phyloP scores from a whole-genome alignment of 35 echinoderm and acorn worm species.

The Antedon bifida region DNA sequence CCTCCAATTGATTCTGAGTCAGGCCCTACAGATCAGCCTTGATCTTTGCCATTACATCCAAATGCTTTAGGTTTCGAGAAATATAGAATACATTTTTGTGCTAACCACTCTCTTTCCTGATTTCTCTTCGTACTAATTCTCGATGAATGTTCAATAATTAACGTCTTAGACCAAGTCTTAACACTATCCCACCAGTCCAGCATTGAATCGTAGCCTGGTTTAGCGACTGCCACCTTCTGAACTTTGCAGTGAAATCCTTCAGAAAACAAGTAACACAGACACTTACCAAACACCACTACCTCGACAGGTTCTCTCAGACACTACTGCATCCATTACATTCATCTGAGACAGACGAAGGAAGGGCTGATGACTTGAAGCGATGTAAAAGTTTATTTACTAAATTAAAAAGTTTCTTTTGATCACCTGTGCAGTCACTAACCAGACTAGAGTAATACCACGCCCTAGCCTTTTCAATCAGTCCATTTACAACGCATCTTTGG shows the following conservation, averaged over 20 bases:
- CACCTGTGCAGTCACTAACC: slow-evolving; percentile 15
- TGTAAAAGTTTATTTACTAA: not conserved
- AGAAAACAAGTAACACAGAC: not conserved
- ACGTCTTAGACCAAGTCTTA: not conserved
- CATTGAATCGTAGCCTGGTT: not conserved
- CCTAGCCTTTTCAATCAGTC: slow-evolving; percentile 8
- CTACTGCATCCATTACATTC: too few species aligned
- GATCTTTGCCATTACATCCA: too few species aligned
- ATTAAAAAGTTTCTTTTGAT: slow-evolving; percentile 19
- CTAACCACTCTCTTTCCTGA: not conserved
- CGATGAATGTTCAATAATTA: not conserved
- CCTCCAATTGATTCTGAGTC: too few species aligned
- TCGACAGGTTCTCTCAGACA: too few species aligned
- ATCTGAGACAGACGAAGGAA: not conserved
- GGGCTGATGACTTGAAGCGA: not conserved
- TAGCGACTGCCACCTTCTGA: not conserved
- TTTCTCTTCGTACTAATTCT: not conserved
- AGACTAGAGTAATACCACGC: slow-evolving; percentile 16
- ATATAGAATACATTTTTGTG: not conserved
- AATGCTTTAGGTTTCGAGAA: too few species aligned
- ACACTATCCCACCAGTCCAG: slow-evolving; percentile 6
- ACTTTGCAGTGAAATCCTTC: not conserved
- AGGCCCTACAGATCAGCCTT: too few species aligned
- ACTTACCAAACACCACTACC: too few species aligned
- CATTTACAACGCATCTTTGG: not conserved